Conservation (phyloP, 1,140 invertebrate genomes). For the Plodia interpunctella region DNA sequence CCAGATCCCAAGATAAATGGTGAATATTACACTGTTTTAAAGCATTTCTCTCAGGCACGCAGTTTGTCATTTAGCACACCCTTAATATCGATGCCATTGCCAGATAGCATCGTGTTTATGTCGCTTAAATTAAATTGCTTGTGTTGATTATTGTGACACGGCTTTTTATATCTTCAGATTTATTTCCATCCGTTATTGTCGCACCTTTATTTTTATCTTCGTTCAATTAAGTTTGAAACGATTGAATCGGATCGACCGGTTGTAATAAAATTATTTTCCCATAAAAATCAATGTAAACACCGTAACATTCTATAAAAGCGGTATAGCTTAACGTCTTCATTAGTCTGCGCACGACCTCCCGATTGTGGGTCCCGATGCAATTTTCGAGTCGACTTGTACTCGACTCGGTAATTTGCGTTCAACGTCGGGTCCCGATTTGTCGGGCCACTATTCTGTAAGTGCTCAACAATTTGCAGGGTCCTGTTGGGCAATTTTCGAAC, state of each 20-base stretch:
- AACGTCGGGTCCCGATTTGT: conserved; percentile 50
- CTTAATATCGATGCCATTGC: conserved; percentile 67
- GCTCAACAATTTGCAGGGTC: conserved; percentile 53
- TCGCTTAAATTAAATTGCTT: conserved; percentile 71
- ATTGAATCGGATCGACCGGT: neutral
- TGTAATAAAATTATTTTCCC: conserved; percentile 64
- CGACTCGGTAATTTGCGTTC: conserved; percentile 59
- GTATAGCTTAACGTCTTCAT: conserved; percentile 71
- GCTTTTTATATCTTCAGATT: conserved; percentile 54
- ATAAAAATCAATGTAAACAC: conserved; percentile 73
- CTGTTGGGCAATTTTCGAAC: conserved; percentile 60
- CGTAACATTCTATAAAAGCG: conserved; percentile 55
- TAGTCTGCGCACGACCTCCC: conserved; percentile 58
- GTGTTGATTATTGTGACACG: conserved; percentile 65
- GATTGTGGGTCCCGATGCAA: conserved; percentile 52
- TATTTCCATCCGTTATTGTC: conserved; percentile 33
- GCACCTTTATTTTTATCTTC: neutral
- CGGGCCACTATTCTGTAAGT: conserved; percentile 50
- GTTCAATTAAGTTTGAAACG: neutral
- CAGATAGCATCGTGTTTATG: conserved; percentile 67
- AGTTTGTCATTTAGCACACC: conserved; percentile 70
- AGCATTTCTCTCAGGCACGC: conserved; percentile 58
- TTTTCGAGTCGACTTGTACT: conserved; percentile 53
- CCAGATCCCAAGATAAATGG: conserved; percentile 54
- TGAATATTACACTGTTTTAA: conserved; percentile 65